A percentile compares a stretch with the other conserved stretches of the same genome.
phyloP scores from a whole-genome alignment of 2,797 vertebrate species.

The Pyrocephalus nanus region DNA sequence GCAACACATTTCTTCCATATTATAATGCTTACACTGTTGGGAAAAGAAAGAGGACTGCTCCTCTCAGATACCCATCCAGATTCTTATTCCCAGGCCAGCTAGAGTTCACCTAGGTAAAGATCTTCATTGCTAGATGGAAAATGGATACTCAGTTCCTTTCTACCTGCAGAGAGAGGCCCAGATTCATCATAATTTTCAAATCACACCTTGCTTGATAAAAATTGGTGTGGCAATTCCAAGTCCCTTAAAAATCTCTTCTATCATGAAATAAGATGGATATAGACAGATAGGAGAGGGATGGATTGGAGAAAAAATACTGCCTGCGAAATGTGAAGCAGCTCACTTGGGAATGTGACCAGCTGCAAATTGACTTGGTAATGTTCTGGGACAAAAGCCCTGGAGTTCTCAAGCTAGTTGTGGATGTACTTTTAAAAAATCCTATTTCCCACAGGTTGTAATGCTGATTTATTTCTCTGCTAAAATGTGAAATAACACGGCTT shows the following conservation, averaged over 20 bases:
- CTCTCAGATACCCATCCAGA: not conserved
- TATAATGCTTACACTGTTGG: not conserved
- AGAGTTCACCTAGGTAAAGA: not conserved
- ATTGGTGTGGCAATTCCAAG: not conserved
- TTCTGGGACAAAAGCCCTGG: conserved; percentile 16
- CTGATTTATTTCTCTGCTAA: conserved; percentile 60
- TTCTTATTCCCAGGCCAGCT: not conserved
- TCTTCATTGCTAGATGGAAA: not conserved
- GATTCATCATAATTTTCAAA: not conserved
- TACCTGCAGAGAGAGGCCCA: not conserved
- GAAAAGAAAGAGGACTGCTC: not conserved
- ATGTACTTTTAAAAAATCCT: conserved; percentile 23
- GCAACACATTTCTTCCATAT: not conserved
- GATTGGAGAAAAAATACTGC: not conserved
- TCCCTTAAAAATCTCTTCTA: conserved; percentile 13
- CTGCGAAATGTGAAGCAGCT: not conserved
- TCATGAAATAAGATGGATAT: not conserved
- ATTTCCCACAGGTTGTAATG: conserved; percentile 43
- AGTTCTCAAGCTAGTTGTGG: conserved; percentile 25
- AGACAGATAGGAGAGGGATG: not conserved
- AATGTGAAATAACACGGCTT: conserved; percentile 14
- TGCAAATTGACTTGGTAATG: conserved; percentile 28
- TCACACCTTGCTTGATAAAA: not conserved
- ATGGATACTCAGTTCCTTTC: not conserved
- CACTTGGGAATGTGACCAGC: not conserved